Evolutionary conservation across 1,140 invertebrate genomes (phyloP), one percentile per base, ranked within the genome.

Genomic region (Drosophila mayri): DNA sequence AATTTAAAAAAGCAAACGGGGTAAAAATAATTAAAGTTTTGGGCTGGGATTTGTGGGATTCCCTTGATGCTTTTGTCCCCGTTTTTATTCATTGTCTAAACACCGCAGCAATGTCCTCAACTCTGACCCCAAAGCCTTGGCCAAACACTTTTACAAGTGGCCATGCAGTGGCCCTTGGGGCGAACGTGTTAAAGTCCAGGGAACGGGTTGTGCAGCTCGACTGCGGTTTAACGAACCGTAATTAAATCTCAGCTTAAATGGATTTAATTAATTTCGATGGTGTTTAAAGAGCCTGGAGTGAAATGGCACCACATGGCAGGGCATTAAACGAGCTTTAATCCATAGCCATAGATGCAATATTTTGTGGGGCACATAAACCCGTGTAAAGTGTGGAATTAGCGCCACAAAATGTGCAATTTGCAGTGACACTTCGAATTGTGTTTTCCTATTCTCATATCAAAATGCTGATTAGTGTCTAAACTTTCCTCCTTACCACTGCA

Each of bases 171-270:
- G 10, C 22, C 28, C 37, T 20, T 49, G 37, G 37, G 60, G 18
- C 32, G 32, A 28, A 35, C 14, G 25, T 57, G 63, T 47, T 54
- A 66, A 66, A 18, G 38, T 30, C 22, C 50, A n/a, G 12, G 28
- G 8, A 38, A 4, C 16, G 12, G 18, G 28, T 4, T 25, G 14
- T 44, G n/a, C 43, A 12, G 37, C 16, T 32, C 30, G 25, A 11
- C 35, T 38, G 64, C 41, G 38, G 50, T 5, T 49, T 22, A 59
- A 41, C 55, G 37, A 60, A 37, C 37, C 16, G 20, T 58, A 72
- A 72, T 72, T 59, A 72, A 72, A 59, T 71, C 52, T 16, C 9
- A 4, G 44, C 68, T 59, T 35, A 38, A 72, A 37, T 30, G 20
- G 35, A 41, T 50, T 72, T 60, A 49, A 72, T 59, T 72, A 50